Percentiles rank a stretch among this genome's conserved stretches.
These are phyloP conservation scores for Corydoras maculifer DNA, from an alignment of 2,113 vertebrate species.

Conservation along the genomic window DNA sequence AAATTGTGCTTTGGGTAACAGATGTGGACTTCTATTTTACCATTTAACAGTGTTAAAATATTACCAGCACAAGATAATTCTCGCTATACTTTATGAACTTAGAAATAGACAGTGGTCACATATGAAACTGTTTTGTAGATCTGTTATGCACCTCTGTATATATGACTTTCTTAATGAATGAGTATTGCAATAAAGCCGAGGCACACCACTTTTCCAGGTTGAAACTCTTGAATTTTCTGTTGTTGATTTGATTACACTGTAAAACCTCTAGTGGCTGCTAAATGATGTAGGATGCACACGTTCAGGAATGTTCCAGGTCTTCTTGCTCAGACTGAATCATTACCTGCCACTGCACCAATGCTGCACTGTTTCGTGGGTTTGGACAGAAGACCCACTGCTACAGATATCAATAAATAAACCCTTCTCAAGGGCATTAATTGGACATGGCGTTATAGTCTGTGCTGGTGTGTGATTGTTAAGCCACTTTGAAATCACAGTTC, in stretches of 20 bases:
- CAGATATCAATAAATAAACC: no score
- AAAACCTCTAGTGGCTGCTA: slow-evolving; percentile 44
- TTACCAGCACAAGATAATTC: no score
- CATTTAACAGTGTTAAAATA: no score
- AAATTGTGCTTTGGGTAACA: no score
- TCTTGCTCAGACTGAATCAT: slow-evolving; percentile 22
- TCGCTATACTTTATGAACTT: no score
- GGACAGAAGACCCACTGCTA: no score
- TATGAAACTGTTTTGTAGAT: no score
- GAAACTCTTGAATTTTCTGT: slow-evolving; percentile 20
- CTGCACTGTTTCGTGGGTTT: slow-evolving; percentile 36
- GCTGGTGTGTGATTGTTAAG: neutral
- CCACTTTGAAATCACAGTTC: slow-evolving; percentile 20
- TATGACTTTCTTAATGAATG: slow-evolving; percentile 7
- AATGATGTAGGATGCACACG: slow-evolving; percentile 37
- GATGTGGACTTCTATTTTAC: no score
- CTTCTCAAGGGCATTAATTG: slow-evolving; percentile 28
- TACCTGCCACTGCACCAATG: slow-evolving; percentile 42
- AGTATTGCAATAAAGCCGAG: slow-evolving; percentile 19
- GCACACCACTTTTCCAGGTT: neutral
- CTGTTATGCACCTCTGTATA: no score
- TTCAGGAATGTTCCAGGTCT: slow-evolving; percentile 20
- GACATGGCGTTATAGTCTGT: slow-evolving; percentile 3
- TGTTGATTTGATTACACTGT: slow-evolving; percentile 31
- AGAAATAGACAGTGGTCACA: no score